Evolutionary conservation across 2,113 vertebrate species (phyloP).

Genomic region (Crotalus horridus): DNA sequence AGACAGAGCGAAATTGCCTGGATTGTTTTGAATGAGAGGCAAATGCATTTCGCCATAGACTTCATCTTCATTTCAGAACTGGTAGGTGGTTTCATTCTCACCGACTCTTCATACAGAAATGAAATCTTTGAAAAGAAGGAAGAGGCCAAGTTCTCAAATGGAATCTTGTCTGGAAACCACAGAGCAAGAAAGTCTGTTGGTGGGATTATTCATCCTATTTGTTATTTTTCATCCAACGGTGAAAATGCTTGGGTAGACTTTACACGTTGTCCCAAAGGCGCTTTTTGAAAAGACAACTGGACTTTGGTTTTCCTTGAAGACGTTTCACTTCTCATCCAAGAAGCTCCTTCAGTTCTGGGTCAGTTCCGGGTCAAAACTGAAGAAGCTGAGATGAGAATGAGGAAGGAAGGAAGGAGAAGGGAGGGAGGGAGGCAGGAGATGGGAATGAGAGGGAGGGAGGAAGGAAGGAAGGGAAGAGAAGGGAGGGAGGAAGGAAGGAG

Average conservation of each 20-base stretch:
- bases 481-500: too few species aligned
- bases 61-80: rapidly evolving
- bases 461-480: too few species aligned
- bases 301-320: too few species aligned
- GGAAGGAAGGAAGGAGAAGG: too few species aligned
- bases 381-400: too few species aligned
- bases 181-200: neutral
- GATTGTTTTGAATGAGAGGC: constrained; percentile 16
- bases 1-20: constrained; percentile 41
- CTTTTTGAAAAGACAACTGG: too few species aligned
- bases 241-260: neutral
- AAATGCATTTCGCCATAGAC: constrained; percentile 33
- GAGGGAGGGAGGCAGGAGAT: too few species aligned
- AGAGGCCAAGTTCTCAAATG: neutral
- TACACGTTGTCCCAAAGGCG: neutral
- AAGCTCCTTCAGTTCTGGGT: too few species aligned
- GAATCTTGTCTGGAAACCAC: neutral
- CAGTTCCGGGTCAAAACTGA: too few species aligned
- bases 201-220: neutral
- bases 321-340: too few species aligned
- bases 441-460: too few species aligned
- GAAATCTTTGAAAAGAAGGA: neutral
- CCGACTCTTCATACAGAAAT: neutral
- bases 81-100: neutral
- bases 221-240: neutral